Conservation (phyloP, 2,888 invertebrate species). For the Zygothrica quintamaculata region DNA sequence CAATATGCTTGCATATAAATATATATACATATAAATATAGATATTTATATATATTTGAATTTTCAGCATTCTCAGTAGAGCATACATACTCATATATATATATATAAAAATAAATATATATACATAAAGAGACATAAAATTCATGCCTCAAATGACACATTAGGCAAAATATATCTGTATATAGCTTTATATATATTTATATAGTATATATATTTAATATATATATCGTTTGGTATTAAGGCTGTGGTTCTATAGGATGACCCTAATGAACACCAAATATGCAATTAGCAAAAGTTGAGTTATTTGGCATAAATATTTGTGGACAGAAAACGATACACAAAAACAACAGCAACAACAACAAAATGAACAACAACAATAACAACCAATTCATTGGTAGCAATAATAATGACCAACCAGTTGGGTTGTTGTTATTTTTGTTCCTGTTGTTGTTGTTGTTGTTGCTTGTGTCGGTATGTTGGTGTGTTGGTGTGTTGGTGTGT, state of each 20-base stretch:
- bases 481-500: conserved; percentile 18
- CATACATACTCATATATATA: too few relatives aligned
- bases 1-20: conserved; percentile 18
- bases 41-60: too few relatives aligned
- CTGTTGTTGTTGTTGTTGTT: conserved; percentile 14
- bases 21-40: too few relatives aligned
- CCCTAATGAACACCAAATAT: conserved; percentile 77
- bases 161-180: conserved; percentile 14
- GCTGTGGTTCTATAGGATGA: conserved; percentile 42
- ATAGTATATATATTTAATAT: background rate
- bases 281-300: conserved; percentile 76
- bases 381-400: conserved; percentile 39
- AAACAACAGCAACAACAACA: conserved; percentile 22
- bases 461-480: conserved; percentile 26
- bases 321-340: conserved; percentile 46
- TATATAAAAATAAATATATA: too few relatives aligned
- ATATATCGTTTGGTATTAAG: conserved; percentile 4
- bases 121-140: conserved; percentile 22
- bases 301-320: conserved; percentile 75
- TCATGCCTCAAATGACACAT: conserved; percentile 36
- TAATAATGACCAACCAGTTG: conserved; percentile 46
- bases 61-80: too few relatives aligned
- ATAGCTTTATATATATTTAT: background rate
- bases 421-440: conserved; percentile 14
- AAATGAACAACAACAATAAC: conserved; percentile 7